Base-by-base conservation (phyloP, 2,113 vertebrate genomes). In the Silurus glanis region DNA sequence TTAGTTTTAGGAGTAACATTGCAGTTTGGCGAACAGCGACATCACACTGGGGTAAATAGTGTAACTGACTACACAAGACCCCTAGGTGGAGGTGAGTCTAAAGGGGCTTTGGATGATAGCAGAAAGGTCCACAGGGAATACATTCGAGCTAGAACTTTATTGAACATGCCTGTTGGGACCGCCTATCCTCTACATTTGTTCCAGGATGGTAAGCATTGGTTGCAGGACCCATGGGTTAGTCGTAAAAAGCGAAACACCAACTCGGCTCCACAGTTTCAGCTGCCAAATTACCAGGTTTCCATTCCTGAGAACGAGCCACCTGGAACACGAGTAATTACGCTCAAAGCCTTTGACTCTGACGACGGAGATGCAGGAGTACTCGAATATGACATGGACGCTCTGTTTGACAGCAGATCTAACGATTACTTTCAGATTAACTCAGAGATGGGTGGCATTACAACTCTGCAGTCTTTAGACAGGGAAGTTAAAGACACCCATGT, bases 401-500 rank as follows among this genome's bases (percentile, higher is more conserved):
- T 97, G 80, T 96, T 97, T 16, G 95, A 97, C 75, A 96, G 95
- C 89, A 94, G 96, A 71, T 97, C 97, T 84, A 94, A 91, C 0
- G 93, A 96, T 87, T 96, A 95, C 91, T 97, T 97, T 88, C 91
- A 93, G 71, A 95, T 97, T 0, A 93, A 96, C 69, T 1, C 93
- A 0, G 87, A 93, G 86, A 96, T 95, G 0, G 97, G 97, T 21
- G 90, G 94, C 0, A 95, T 97, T 74, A 95, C 92, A 80, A 97
- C 96, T 0, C 86, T 94, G 5, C 95, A 95, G 84, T 90, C 94
- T 1, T 93, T 97, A 59, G 97, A 97, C 92, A 93, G 97, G 47
- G 97, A 97, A 91, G 92, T 95, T 47, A 96, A 97, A 91, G 96
- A 97, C 91, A 97, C 96, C 10, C 97, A 97, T 0, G 95, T 97